Evolutionary conservation across 2,113 vertebrate species (phyloP).

Genomic region (Grantiella picta): DNA sequence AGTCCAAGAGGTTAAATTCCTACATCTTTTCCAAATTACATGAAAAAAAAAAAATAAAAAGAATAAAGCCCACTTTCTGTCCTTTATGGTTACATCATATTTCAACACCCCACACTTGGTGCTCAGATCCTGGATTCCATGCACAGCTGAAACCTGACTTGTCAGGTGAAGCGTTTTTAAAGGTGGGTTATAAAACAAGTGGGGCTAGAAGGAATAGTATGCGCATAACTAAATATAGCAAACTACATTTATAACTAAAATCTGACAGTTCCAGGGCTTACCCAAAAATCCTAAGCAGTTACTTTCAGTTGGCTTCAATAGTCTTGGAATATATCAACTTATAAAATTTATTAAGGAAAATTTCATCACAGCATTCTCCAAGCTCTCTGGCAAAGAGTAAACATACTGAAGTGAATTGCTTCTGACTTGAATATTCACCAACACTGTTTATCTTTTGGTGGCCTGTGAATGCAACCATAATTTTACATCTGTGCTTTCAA

Average conservation of each 20-base stretch:
- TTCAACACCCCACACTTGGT: not conserved
- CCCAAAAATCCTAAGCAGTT: not conserved
- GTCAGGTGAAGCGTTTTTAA: not conserved
- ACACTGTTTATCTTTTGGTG: not conserved
- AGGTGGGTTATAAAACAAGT: not conserved
- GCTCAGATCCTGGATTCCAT: not conserved
- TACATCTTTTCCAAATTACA: not conserved
- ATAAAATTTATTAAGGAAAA: not conserved
- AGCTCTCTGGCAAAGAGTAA: not conserved
- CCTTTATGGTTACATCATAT: not conserved
- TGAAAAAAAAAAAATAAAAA: not conserved
- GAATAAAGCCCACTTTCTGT: not conserved
- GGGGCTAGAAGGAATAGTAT: not conserved
- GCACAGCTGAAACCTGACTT: not conserved
- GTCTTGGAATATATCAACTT: not conserved
- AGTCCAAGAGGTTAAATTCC: not conserved
- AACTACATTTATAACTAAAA: not conserved
- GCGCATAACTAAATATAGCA: not conserved
- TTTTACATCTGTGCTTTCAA: not conserved
- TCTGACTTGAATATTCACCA: not conserved
- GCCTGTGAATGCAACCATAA: not conserved
- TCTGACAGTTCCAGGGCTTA: not conserved
- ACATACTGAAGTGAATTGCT: not conserved
- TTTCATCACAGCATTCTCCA: not conserved
- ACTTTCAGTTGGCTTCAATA: not conserved